Base-by-base conservation (phyloP, 2,797 vertebrate genomes). In the Huso huso region DNA sequence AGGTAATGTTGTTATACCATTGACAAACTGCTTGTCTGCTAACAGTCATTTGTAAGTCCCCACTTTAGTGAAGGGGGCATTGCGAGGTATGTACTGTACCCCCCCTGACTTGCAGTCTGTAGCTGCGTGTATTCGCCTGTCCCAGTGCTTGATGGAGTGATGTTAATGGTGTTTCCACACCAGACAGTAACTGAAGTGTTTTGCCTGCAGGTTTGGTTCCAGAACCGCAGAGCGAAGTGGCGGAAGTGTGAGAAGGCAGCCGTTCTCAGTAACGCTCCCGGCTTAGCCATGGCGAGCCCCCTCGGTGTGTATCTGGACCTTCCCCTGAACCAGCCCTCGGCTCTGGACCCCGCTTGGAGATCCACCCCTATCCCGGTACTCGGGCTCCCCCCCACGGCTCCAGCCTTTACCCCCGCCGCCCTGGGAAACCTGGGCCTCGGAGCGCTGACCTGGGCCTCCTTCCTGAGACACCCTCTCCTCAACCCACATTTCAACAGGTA, bases 141-240 rank as follows among this genome's bases (percentile, higher is more conserved):
- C 23, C 23, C 23, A 37, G 23, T 37, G 23, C 23, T 37, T 37
- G 2, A 37, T 37, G 23, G 23, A 37, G 2, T 37, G 2, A 2
- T 37, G 23, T 37, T 37, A 37, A 37, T 3, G 23, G 23, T 37
- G 23, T 37, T 37, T 37, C 23, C 23, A 37, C 23, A 37, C 23
- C 23, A 37, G 23, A 37, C 1, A 37, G 23, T 37, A 37, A 37
- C 23, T 37, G 23, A 37, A 37, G 2, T 37, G 23, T 37, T 18
- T 58, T 58, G 62, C 11, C 74, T 78, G 55, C 76, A 91, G 90
- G 81, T 88, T 72, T 91, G 90, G 90, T 91, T 92, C 80, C 90
- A 89, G 75, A 92, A 91, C 75, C 84, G 87, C 74, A 84, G 90
- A 55, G 84, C 86, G 69, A 91, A 89, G 67, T 88, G 84, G 84